These are phyloP conservation scores for Drosophila neocordata DNA, from an alignment of 1,140 invertebrate genomes.

Conservation along the genomic window DNA sequence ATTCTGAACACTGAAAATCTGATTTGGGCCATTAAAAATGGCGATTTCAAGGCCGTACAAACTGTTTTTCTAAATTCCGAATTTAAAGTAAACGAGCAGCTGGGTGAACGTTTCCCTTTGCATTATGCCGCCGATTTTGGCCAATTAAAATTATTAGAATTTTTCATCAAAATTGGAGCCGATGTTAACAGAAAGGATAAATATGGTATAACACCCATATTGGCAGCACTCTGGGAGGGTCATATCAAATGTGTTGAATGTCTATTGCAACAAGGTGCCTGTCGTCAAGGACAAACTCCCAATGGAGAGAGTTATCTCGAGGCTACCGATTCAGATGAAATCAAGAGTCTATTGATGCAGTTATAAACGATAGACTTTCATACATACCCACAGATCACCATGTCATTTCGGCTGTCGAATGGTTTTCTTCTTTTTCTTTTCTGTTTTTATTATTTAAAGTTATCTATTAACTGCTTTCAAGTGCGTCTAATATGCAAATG, in stretches of 20 bases:
- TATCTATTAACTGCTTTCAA: neutral
- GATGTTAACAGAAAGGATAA: slow-evolving; percentile 95
- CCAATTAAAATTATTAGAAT: slow-evolving; percentile 93
- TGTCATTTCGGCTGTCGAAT: slow-evolving; percentile 6
- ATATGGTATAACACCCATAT: slow-evolving; percentile 94
- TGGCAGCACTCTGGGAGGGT: slow-evolving; percentile 97
- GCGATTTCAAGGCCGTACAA: slow-evolving; percentile 94
- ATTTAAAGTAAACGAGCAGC: slow-evolving; percentile 91
- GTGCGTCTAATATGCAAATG: too few species aligned
- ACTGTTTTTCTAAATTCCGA: slow-evolving; percentile 89
- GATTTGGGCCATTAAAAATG: slow-evolving; percentile 92
- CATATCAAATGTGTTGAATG: slow-evolving; percentile 95
- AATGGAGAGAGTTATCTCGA: slow-evolving; percentile 93
- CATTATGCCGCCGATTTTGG: slow-evolving; percentile 98
- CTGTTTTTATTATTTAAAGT: slow-evolving; percentile 58
- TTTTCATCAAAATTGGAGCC: slow-evolving; percentile 94
- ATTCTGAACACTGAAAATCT: slow-evolving; percentile 33
- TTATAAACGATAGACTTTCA: neutral
- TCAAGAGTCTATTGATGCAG: slow-evolving; percentile 77
- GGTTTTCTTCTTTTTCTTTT: slow-evolving; percentile 21
- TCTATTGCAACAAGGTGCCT: slow-evolving; percentile 92
- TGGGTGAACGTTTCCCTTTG: slow-evolving; percentile 92
- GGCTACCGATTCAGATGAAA: slow-evolving; percentile 95
- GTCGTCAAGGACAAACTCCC: slow-evolving; percentile 90
- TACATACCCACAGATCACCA: too few species aligned